Evolutionary conservation across 2,797 vertebrate species (phyloP).

Genomic region (Arnoldichthys spilopterus): DNA sequence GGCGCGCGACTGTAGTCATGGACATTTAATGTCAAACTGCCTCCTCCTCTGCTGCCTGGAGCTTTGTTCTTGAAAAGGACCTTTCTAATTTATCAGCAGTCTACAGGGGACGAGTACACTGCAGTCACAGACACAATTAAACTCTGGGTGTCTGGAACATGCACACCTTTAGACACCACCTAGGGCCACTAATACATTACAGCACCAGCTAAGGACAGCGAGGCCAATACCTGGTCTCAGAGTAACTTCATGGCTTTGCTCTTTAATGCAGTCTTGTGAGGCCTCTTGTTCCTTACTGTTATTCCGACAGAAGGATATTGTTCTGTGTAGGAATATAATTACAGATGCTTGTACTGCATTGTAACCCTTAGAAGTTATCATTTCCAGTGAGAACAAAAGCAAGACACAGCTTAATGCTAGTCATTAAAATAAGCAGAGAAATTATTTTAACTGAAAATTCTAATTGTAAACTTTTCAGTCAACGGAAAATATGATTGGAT

Average conservation of each 20-base stretch:
- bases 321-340: not conserved
- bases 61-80: slow-evolving; percentile 50
- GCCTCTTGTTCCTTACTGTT: not conserved
- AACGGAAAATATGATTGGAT: not conserved
- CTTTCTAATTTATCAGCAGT: slow-evolving; percentile 50
- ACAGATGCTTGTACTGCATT: not conserved
- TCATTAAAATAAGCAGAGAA: not conserved
- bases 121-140: slow-evolving; percentile 58
- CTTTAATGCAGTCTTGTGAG: not conserved
- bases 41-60: slow-evolving; percentile 39
- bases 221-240: not conserved
- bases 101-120: slow-evolving; percentile 36
- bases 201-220: not conserved
- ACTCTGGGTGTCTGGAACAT: slow-evolving; percentile 52
- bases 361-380: not conserved
- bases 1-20: slow-evolving; percentile 27
- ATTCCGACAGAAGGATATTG: too few relatives aligned
- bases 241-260: not conserved
- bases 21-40: slow-evolving; percentile 41
- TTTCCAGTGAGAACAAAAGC: too few relatives aligned
- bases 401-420: too few relatives aligned
- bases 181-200: slow-evolving; percentile 12
- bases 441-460: not conserved
- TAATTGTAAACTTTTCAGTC: too few relatives aligned
- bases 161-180: slow-evolving; percentile 50